These are phyloP conservation scores for Melanotaenia duboulayi DNA, from an alignment of 2,113 vertebrate genomes.

Conservation along the genomic window DNA sequence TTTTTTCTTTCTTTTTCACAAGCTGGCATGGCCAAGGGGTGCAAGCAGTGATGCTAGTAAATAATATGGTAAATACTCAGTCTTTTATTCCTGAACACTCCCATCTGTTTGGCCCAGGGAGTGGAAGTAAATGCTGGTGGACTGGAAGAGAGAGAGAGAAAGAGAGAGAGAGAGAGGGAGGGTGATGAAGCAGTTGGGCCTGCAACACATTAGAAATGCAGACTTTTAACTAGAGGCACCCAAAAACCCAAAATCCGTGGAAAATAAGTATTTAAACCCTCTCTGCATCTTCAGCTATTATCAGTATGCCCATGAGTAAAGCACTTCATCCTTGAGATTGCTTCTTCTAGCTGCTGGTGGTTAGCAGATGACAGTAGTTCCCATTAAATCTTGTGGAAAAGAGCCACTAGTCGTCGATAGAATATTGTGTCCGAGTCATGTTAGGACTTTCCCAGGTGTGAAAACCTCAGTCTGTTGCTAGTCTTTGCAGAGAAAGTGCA, in stretches of 20 bases:
- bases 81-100: constrained; percentile 71
- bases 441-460: neutral
- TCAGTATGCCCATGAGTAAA: constrained; percentile 39
- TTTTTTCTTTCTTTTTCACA: constrained; percentile 12
- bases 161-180: constrained; percentile 18
- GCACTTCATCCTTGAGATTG: constrained; percentile 7
- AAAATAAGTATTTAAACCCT: constrained; percentile 26
- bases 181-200: constrained; percentile 45
- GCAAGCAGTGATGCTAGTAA: constrained; percentile 53
- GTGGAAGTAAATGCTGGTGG: constrained; percentile 61
- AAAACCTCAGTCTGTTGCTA: neutral
- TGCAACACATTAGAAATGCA: constrained; percentile 52
- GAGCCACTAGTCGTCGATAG: neutral
- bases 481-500: too few relatives aligned
- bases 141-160: constrained; percentile 31
- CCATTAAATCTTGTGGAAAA: constrained; percentile 9
- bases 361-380: neutral
- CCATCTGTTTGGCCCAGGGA: constrained; percentile 67
- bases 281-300: constrained; percentile 21
- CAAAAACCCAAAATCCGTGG: constrained; percentile 22
- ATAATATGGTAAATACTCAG: constrained; percentile 73
- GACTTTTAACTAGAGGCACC: constrained; percentile 44
- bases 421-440: neutral
- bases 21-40: constrained; percentile 44
- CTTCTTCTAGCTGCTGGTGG: constrained; percentile 13